A percentile compares a stretch with the other conserved stretches of the same genome.
These are phyloP conservation scores for Agapetus fuscipes DNA, from an alignment of 2,888 invertebrate species.

Conservation along the genomic window DNA sequence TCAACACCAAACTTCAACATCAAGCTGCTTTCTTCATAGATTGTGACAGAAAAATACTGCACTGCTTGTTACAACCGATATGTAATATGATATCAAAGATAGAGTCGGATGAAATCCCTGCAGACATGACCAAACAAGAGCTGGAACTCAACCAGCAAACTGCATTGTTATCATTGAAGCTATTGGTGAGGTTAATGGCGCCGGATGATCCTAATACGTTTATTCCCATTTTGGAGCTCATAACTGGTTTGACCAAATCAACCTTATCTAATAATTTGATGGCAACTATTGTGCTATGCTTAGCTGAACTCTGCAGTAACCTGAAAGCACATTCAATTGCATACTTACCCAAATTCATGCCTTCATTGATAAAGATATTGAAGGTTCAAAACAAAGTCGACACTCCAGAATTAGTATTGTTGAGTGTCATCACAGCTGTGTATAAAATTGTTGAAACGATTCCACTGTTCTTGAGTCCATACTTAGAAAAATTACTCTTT, in stretches of 20 bases:
- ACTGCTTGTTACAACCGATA: slow-evolving; percentile 51
- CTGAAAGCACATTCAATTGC: slow-evolving; percentile 67
- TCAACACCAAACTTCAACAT: slow-evolving; percentile 70
- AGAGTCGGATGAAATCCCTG: slow-evolving; percentile 33
- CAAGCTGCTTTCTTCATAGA: slow-evolving; percentile 51
- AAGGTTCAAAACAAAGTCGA: slow-evolving; percentile 50
- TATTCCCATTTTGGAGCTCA: slow-evolving; percentile 54
- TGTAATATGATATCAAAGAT: slow-evolving; percentile 48
- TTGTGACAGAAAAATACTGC: slow-evolving; percentile 42
- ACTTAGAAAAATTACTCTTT: slow-evolving; percentile 61
- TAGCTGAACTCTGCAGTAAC: slow-evolving; percentile 69
- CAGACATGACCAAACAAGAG: slow-evolving; percentile 40
- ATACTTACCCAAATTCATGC: slow-evolving; percentile 70
- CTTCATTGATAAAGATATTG: slow-evolving; percentile 57
- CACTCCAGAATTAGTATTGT: slow-evolving; percentile 50
- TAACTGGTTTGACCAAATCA: slow-evolving; percentile 52
- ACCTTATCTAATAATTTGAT: slow-evolving; percentile 50
- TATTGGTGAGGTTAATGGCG: slow-evolving; percentile 68
- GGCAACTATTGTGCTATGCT: slow-evolving; percentile 64
- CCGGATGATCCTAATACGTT: slow-evolving; percentile 58
- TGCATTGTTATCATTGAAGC: slow-evolving; percentile 70
- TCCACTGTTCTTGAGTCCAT: slow-evolving; percentile 77
- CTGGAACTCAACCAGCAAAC: slow-evolving; percentile 68
- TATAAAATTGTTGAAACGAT: slow-evolving; percentile 75
- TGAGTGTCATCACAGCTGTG: slow-evolving; percentile 68